These are phyloP conservation scores for Gadus chalcogrammus DNA, from an alignment of 2,113 vertebrate species.

Conservation along the genomic window DNA sequence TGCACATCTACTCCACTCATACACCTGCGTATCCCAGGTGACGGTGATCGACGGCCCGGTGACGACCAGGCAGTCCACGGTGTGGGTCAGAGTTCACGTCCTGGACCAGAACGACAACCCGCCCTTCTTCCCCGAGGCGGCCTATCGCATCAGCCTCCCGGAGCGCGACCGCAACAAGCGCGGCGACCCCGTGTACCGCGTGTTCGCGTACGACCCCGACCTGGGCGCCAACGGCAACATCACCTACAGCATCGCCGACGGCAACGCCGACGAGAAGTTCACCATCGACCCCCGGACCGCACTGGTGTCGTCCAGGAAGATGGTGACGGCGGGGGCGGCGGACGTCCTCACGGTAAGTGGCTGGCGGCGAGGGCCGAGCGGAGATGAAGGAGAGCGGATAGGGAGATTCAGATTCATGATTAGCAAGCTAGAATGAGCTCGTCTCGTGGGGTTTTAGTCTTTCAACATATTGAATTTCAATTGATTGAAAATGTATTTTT, in stretches of 20 bases:
- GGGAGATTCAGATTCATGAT: too few species aligned
- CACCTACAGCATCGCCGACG: slow-evolving; percentile 88
- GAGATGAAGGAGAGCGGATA: too few species aligned
- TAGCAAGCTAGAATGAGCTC: too few species aligned
- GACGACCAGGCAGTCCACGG: slow-evolving; percentile 83
- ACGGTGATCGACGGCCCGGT: slow-evolving; percentile 88
- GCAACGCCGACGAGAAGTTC: slow-evolving; percentile 89
- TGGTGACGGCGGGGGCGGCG: slow-evolving; percentile 88
- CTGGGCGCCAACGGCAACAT: slow-evolving; percentile 90
- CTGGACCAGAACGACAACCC: slow-evolving; percentile 95
- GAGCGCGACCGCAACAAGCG: slow-evolving; percentile 91
- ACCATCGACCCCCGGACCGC: slow-evolving; percentile 90
- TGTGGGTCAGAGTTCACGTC: slow-evolving; percentile 92
- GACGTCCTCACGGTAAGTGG: slow-evolving; percentile 87
- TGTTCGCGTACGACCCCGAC: slow-evolving; percentile 89
- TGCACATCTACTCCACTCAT: not conserved
- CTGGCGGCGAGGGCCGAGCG: not conserved
- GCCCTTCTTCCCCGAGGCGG: slow-evolving; percentile 87
- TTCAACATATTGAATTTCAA: too few species aligned
- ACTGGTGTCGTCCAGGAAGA: slow-evolving; percentile 93
- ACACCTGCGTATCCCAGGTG: slow-evolving; percentile 72
- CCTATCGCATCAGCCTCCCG: slow-evolving; percentile 87
- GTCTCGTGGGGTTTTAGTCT: too few species aligned
- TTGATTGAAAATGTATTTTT: too few species aligned
- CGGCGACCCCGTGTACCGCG: slow-evolving; percentile 89